Base-by-base conservation (phyloP, 2,888 invertebrate species). In the Leucophora obtusa region DNA sequence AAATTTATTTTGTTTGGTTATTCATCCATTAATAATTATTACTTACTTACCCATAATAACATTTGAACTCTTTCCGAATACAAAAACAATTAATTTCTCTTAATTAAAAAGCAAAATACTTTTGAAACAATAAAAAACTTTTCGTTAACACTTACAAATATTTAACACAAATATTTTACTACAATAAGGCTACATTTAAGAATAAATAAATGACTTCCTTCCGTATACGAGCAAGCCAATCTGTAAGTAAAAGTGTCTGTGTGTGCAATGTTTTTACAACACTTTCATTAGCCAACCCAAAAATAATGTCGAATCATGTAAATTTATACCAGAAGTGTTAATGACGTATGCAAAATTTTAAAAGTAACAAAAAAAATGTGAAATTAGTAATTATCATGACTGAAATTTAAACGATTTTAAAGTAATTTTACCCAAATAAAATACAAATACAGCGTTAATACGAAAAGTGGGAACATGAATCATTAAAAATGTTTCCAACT, bases 121-220 rank as follows among this genome's bases (percentile, higher is more conserved):
- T 75, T 60, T 38, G 62, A 65, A 76, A 51, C 70, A 76, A 59
- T 21, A 15, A 54, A 21, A 71, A 71, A 15, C 18, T 63, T 54
- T 24, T 58, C 9, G 24, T 15, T 10, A 9, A 50, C 47, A 66
- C 77, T 77, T 77, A 43, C 28, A 77, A 59, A 59, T 21, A 33
- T 65, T 50, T 66, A 66, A 9, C 71, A 8, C 10, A 43, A 10
- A n/a, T n/a, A n/a, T 35, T 8, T 60, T 54, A 66, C 51, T 17
- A 50, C 43, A 33, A 28, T 28, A 33, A 71, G 38, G 38, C 11
- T 38, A 38, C 38, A 38, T 38, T 38, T 38, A 11, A 65, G 62
- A 70, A 59, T 54, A 66, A 70, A 59, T 54, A 66, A 77, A 77
- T 62, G 7, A 77, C 54, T 72, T 77, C 77, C 77, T 77, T 77